Percentiles rank a stretch among this genome's conserved stretches.
phyloP scores from a whole-genome alignment of 53 echinoderm and acorn worm species.

The Patiria pectinifera region DNA sequence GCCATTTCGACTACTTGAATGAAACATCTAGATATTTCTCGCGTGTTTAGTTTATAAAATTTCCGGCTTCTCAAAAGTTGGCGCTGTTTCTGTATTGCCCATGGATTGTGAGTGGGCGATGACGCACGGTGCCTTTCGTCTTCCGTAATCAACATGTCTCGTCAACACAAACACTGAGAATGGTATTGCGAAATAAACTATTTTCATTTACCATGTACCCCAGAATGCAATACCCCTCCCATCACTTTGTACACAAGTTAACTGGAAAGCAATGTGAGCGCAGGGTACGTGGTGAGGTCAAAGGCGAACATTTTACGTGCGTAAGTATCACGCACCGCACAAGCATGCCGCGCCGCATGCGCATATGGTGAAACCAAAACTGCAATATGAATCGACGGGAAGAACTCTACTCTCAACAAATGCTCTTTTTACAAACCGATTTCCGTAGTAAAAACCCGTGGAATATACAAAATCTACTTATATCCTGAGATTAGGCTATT shows the following conservation, averaged over 20 bases:
- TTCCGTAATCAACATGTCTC: too few species aligned
- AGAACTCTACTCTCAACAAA: conserved; percentile 30
- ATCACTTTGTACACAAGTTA: not conserved
- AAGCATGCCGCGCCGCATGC: not conserved
- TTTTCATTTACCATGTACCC: conserved; percentile 45
- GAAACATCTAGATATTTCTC: too few species aligned
- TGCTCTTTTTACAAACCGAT: conserved; percentile 46
- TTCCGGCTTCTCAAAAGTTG: too few species aligned
- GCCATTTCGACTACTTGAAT: too few species aligned
- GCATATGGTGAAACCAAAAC: conserved; percentile 1
- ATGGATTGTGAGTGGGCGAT: too few species aligned
- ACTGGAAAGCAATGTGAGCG: not conserved
- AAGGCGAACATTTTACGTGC: conserved; percentile 27
- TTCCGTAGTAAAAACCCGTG: conserved; percentile 61
- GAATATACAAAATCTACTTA: conserved; percentile 84
- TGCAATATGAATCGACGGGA: conserved; percentile 61
- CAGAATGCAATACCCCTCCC: conserved; percentile 15
- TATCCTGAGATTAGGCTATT: conserved; percentile 72
- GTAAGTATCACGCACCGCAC: not conserved
- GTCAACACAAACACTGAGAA: too few species aligned
- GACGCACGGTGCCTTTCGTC: too few species aligned
- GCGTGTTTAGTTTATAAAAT: too few species aligned
- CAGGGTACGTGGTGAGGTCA: conserved; percentile 35
- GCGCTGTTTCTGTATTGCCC: too few species aligned
- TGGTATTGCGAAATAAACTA: conserved; percentile 45